phyloP scores from a whole-genome alignment of 1,140 invertebrate genomes.

The Drosophila virilis region DNA sequence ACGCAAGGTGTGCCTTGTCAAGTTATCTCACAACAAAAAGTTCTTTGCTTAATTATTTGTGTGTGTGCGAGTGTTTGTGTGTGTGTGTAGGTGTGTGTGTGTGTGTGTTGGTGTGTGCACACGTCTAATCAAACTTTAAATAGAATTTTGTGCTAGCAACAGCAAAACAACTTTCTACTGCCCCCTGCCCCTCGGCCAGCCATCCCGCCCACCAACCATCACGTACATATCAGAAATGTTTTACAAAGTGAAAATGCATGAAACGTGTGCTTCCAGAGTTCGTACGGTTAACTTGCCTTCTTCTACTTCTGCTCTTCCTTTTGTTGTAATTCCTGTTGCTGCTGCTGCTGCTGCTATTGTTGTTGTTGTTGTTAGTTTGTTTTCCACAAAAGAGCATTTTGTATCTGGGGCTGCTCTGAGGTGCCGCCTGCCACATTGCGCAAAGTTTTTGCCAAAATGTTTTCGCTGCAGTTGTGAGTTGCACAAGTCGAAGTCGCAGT shows the following conservation, averaged over 20 bases:
- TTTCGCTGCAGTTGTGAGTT: slow-evolving; percentile 40
- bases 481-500: slow-evolving; percentile 39
- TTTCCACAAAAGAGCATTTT: slow-evolving; percentile 72
- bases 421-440: slow-evolving; percentile 65
- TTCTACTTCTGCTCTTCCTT: slow-evolving; percentile 8
- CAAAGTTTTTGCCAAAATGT: slow-evolving; percentile 56
- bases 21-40: slow-evolving; percentile 51
- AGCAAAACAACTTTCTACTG: slow-evolving; percentile 32
- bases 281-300: slow-evolving; percentile 62
- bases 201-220: slow-evolving; percentile 3
- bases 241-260: slow-evolving; percentile 81
- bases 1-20: slow-evolving; percentile 65
- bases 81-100: slow-evolving; percentile 33
- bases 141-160: slow-evolving; percentile 63
- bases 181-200: neutral
- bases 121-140: slow-evolving; percentile 80
- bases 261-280: slow-evolving; percentile 61
- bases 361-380: slow-evolving; percentile 31
- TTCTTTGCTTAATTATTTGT: slow-evolving; percentile 73
- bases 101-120: slow-evolving; percentile 41
- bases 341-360: slow-evolving; percentile 11
- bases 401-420: slow-evolving; percentile 51
- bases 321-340: neutral
- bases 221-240: slow-evolving; percentile 81
- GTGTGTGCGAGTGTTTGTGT: slow-evolving; percentile 20